Evolutionary conservation across 1,140 invertebrate genomes (phyloP), one percentile per base, ranked within the genome.

Genomic region (Asobara japonica): DNA sequence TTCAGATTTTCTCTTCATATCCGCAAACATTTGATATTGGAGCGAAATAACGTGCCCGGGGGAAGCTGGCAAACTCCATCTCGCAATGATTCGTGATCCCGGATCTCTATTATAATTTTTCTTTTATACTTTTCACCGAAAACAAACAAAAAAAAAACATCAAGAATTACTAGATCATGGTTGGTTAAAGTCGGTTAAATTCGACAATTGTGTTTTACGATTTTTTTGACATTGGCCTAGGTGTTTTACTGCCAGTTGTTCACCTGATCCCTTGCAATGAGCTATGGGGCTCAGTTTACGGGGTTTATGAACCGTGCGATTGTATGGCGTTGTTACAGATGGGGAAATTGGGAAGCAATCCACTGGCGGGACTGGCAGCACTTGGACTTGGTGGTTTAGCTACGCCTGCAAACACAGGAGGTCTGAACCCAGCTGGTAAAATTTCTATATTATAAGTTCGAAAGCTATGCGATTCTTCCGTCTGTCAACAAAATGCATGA

Each of bases 391-490:
- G 94, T 77, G 94, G 94, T 61, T 89, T 96, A 70, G 93, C 93
- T 76, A 86, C 89, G 51, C 93, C 93, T 56, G 90, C 93, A 48
- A 94, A 94, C 80, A 92, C 93, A 65, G 93, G 94, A 76, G 94
- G 94, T 78, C 89, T 96, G 41, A 96, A 96, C 88, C 94, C 95
- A 79, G 94, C 95, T 91, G 95, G 95, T 96, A 90, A 89, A 45
- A 45, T 45, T 45, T 45, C 41, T 45, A 16, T 16, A 45, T 45
- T 45, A 45, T 45, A 45, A 45, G 41, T 45, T 45, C 41, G 41
- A 45, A 45, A 45, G 41, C 41, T 45, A 16, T 33, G 31, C 11
- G n/a, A n/a, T 11, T 33, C 31, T 33, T 45, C 7, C n/a, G 13
- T n/a, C n/a, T n/a, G n/a, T n/a, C n/a, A n/a, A n/a, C n/a, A n/a